Evolutionary conservation across 1,140 invertebrate species (phyloP), one percentile per base, ranked within the genome.

Genomic region (Drosophila biarmipes): DNA sequence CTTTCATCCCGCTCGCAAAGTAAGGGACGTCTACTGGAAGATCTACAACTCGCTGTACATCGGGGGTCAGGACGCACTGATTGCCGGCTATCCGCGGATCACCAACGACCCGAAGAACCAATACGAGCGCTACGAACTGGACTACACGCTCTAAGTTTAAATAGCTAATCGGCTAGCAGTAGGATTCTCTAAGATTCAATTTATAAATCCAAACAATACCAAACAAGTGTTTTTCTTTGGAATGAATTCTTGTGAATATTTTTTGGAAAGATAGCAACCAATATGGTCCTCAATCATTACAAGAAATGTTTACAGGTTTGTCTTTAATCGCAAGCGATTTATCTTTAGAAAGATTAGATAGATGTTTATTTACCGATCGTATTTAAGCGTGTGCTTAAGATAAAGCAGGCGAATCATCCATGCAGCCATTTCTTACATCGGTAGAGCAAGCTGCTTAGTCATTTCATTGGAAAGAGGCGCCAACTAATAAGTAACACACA

Each of bases 31-130:
- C 1, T 99, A 99, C 92, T 99, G 99, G 99, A 99, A 99, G 93
- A 98, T 99, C 75, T 99, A 99, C 93, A 99, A 99, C 93, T 99
- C 98, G 2, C 94, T 99, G 14, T 99, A 99, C 87, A 99, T 99
- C 82, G 99, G 99, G 15, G 98, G 98, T 29, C 98, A 99, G 93
- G 99, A 99, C 93, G 96, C 98, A 8, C 94, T 99, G 27, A 98
- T 99, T n/a, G 97, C 98, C 43, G 98, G 98, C 12, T 99, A 99
- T 93, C 98, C 99, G 2, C 93, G 98, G 72, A 97, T 99, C 87
- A 95, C 96, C 68, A 98, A 99, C 92, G 98, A 99, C 92, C 96
- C 96, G 15, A 98, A 98, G 93, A 99, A 99, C 93, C 96, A 97
- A 77, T 99, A 97, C 92, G 94, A 97, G 79, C 94, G 98, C 92